phyloP scores from a whole-genome alignment of 2,797 vertebrate species.

The Poecilia wingei region DNA sequence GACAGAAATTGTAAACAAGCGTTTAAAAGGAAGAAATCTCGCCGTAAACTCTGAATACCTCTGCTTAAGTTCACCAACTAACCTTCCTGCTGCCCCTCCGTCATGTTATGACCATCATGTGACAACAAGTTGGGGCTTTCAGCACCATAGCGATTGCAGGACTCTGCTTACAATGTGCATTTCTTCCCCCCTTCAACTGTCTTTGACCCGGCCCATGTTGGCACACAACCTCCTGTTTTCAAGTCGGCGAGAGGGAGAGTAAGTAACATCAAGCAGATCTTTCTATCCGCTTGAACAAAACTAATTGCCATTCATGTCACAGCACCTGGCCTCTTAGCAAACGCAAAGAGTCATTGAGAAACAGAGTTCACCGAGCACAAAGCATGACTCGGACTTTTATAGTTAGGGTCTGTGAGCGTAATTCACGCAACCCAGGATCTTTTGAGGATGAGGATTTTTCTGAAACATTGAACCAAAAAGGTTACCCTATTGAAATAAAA shows the following conservation, averaged over 20 bases:
- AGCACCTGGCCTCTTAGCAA: constrained; percentile 51
- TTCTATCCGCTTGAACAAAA: constrained; percentile 69
- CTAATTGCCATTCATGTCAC: constrained; percentile 79
- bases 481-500: not conserved
- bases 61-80: constrained; percentile 12
- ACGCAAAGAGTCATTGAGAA: constrained; percentile 50
- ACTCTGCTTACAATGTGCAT: constrained; percentile 78
- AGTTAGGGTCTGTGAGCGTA: constrained; percentile 9
- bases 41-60: constrained; percentile 10
- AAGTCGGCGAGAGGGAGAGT: constrained; percentile 53
- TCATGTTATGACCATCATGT: constrained; percentile 80
- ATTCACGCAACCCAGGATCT: not conserved
- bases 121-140: constrained; percentile 78
- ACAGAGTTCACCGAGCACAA: constrained; percentile 55
- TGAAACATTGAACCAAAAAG: not conserved
- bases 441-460: not conserved
- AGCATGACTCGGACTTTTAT: constrained; percentile 62
- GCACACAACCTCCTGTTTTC: constrained; percentile 49
- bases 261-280: constrained; percentile 65
- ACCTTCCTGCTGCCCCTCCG: constrained; percentile 34
- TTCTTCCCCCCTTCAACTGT: constrained; percentile 60
- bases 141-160: constrained; percentile 78
- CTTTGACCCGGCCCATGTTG: constrained; percentile 64
- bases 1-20: not conserved
- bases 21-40: not conserved